A percentile compares a stretch with the other conserved stretches of the same genome.
phyloP scores from a whole-genome alignment of 2,797 vertebrate genomes.

The Pseudomugil tenellus region DNA sequence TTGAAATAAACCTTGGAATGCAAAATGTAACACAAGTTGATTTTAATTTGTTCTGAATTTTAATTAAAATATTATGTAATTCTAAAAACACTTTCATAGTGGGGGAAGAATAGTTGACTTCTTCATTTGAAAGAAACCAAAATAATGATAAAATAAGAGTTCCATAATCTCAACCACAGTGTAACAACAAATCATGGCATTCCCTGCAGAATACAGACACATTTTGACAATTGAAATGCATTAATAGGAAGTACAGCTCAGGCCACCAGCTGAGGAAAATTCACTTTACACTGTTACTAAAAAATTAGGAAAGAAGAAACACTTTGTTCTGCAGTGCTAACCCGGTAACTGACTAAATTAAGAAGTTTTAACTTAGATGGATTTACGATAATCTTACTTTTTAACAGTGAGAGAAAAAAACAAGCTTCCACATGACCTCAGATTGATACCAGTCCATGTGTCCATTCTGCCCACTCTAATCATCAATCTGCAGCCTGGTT shows the following conservation, averaged over 20 bases:
- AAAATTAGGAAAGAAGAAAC: constrained; percentile 22
- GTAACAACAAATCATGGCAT: background rate
- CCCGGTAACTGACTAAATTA: constrained; percentile 7
- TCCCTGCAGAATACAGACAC: background rate
- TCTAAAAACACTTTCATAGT: background rate
- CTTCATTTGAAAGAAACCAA: background rate
- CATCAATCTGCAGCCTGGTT: constrained; percentile 72
- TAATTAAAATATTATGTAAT: background rate
- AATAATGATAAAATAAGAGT: background rate
- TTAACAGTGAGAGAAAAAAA: constrained; percentile 22
- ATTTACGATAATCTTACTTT: constrained; percentile 32
- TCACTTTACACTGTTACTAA: constrained; percentile 10
- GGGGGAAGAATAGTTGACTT: background rate
- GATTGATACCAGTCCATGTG: constrained; percentile 70
- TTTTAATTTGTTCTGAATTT: too few relatives aligned
- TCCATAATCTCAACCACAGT: background rate
- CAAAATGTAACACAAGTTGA: too few relatives aligned
- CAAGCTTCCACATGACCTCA: constrained; percentile 58
- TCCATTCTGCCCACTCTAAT: constrained; percentile 72
- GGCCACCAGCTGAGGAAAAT: background rate
- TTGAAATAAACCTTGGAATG: too few relatives aligned
- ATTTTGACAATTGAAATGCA: background rate
- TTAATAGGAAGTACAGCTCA: too few relatives aligned
- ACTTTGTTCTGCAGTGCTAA: constrained; percentile 17
- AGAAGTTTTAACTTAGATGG: constrained; percentile 43